phyloP scores from a whole-genome alignment of 2,113 vertebrate genomes.

The Malurus alboscapulatus region DNA sequence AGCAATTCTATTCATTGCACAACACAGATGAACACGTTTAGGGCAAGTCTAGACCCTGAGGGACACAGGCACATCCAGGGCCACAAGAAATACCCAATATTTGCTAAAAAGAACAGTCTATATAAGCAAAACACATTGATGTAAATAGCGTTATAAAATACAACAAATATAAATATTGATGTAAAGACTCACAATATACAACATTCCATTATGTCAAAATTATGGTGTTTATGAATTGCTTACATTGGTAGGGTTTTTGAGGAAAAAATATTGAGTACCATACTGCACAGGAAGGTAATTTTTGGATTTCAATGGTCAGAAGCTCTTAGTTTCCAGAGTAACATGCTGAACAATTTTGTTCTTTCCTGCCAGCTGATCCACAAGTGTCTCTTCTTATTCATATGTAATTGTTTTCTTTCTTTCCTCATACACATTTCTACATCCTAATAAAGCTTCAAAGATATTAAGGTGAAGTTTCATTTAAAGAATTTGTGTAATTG shows the following conservation, averaged over 20 bases:
- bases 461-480: not conserved
- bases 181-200: not conserved
- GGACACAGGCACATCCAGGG: not conserved
- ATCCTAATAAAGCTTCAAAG: not conserved
- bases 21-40: not conserved
- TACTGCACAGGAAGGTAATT: not conserved
- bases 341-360: not conserved
- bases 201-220: not conserved
- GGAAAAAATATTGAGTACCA: not conserved
- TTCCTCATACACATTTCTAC: not conserved
- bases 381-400: not conserved
- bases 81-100: not conserved
- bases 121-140: not conserved
- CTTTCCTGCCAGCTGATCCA: not conserved
- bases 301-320: not conserved
- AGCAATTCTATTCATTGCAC: not conserved
- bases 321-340: not conserved
- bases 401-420: not conserved
- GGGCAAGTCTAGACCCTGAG: not conserved
- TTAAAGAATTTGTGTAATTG: not conserved
- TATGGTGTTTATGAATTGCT: not conserved
- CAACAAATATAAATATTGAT: not conserved
- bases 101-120: not conserved
- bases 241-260: not conserved
- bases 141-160: not conserved